Evolutionary conservation across 2,113 vertebrate species (phyloP), one percentile per base, ranked within the genome.

Genomic region (Neofelis nebulosa): DNA sequence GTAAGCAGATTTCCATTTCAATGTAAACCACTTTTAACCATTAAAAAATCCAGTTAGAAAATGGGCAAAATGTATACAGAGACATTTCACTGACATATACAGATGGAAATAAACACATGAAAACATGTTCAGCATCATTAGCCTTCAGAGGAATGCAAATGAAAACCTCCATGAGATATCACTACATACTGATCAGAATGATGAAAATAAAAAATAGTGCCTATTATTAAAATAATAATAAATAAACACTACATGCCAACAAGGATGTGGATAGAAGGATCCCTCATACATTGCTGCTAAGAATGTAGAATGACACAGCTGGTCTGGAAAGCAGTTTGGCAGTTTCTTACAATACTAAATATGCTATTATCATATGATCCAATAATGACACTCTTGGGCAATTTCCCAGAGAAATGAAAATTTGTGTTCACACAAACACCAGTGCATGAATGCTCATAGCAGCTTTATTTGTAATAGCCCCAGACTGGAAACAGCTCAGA

Each of bases 1-100:
- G n/a, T 36, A 18, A 94, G 61, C 8, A n/a, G 31, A 89, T 82
- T 94, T 91, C 55, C 29, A 94, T 52, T 95, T 96, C 73, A 71
- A 61, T 82, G 91, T 48, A 83, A 96, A 85, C 7, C 14, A 68
- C 82, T 95, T 93, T 85, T 41, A 63, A 65, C n/a, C 52, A 23
- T 55, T 65, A 52, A 89, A 69, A 76, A 68, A 38, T 66, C 48
- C 66, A 68, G 45, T 57, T 25, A 10, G 83, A 95, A 95, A 92
- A 88, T 66, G 55, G 29, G 74, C 83, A 73, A 92, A 86, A 92
- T 45, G 80, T 41, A 45, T 21, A 29, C 73, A 76, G 29, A 94
- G 41, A 65, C 41, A 73, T 65, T 92, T 92, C 65, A 41, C 5
- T 79, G 82, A 69, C n/a, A 41, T 52, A 65, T 80, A 66, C 57